phyloP scores from a whole-genome alignment of 2,113 vertebrate species.

The Phaetusa simplex region DNA sequence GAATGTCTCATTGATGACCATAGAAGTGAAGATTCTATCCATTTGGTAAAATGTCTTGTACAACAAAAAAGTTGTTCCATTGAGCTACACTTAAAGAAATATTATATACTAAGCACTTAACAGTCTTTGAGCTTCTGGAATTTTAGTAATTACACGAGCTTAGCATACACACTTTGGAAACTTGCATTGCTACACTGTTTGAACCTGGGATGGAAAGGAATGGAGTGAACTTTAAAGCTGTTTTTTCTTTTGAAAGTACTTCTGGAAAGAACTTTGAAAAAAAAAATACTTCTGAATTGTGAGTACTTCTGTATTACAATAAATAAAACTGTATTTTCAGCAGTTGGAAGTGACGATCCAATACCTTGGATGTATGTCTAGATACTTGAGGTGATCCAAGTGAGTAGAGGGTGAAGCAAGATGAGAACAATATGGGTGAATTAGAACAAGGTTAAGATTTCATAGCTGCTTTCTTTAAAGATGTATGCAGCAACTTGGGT shows the following conservation, averaged over 20 bases:
- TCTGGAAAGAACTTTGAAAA: not conserved
- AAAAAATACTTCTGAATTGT: not conserved
- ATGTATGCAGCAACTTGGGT: not conserved
- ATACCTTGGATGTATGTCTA: not conserved
- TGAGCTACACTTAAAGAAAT: not conserved
- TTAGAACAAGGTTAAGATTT: not conserved
- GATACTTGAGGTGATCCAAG: not conserved
- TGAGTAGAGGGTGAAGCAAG: not conserved
- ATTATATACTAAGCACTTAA: not conserved
- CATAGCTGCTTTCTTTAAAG: not conserved
- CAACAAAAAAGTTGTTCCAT: not conserved
- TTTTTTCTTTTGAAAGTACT: not conserved
- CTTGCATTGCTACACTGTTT: not conserved
- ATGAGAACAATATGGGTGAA: not conserved
- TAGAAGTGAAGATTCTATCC: not conserved
- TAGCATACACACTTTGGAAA: fast-evolving
- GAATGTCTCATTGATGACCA: not conserved
- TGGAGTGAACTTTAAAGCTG: not conserved
- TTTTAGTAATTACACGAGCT: not conserved
- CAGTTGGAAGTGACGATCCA: not conserved
- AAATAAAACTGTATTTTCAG: not conserved
- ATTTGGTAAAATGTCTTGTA: not conserved
- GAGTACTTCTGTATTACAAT: not conserved
- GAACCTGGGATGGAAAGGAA: not conserved
- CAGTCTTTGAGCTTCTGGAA: not conserved